Conservation (phyloP, 35 echinoderm and acorn worm genomes). For the Apostichopus parvimensis region DNA sequence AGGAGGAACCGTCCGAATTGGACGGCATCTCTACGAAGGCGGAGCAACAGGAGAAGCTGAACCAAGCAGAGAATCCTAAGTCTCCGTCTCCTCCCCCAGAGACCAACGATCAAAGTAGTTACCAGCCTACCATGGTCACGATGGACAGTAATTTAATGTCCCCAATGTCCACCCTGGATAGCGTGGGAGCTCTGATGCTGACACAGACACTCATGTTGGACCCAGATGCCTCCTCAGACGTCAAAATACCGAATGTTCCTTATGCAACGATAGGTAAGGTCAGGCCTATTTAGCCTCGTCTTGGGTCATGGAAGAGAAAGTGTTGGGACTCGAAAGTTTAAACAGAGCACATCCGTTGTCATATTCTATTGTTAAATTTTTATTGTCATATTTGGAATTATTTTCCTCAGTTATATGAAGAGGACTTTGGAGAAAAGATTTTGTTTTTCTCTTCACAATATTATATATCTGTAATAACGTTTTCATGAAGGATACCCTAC, state of each 20-base stretch:
- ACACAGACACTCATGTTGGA: constrained; percentile 70
- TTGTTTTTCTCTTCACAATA: too few species aligned
- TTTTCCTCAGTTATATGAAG: too few species aligned
- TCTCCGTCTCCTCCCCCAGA: background rate
- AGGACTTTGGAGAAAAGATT: too few species aligned
- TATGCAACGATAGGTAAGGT: constrained; percentile 78
- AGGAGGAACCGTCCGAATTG: background rate
- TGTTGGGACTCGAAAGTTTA: too few species aligned
- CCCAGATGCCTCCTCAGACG: constrained; percentile 54
- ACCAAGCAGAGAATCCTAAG: background rate
- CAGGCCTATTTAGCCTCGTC: background rate
- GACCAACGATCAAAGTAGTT: constrained; percentile 20
- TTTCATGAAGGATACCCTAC: background rate
- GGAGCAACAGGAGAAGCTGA: background rate
- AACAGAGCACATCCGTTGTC: too few species aligned
- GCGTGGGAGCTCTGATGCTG: constrained; percentile 69
- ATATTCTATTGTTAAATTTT: too few species aligned
- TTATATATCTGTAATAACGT: too few species aligned
- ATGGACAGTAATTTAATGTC: constrained; percentile 41
- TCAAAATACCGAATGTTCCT: constrained; percentile 79
- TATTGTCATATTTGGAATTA: too few species aligned
- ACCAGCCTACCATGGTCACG: constrained; percentile 20
- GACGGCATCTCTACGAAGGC: background rate
- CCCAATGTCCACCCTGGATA: constrained; percentile 59
- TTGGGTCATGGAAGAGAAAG: background rate